Evolutionary conservation across 2,888 invertebrate genomes (phyloP).

Genomic region (Aplocera efformata): DNA sequence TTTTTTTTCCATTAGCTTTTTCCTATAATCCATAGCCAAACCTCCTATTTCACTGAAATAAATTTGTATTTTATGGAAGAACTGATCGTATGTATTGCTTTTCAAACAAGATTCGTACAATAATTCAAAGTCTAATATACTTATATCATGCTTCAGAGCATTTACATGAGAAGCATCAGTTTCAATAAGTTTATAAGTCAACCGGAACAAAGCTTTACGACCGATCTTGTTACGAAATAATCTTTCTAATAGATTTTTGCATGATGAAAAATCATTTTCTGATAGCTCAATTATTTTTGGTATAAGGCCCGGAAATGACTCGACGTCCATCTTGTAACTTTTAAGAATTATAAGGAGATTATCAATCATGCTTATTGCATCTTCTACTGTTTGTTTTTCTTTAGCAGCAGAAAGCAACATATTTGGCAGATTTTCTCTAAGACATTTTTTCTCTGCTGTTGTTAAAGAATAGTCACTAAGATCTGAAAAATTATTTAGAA

Average conservation of each 20-base stretch:
- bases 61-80: slow-evolving; percentile 41
- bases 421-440: slow-evolving; percentile 32
- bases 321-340: slow-evolving; percentile 35
- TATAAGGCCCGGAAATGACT: slow-evolving; percentile 32
- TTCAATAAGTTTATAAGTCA: slow-evolving; percentile 40
- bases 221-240: slow-evolving; percentile 42
- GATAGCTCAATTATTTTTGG: slow-evolving; percentile 33
- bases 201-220: slow-evolving; percentile 43
- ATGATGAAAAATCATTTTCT: slow-evolving; percentile 26
- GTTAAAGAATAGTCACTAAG: slow-evolving; percentile 45
- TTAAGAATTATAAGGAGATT: slow-evolving; percentile 40
- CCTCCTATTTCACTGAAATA: slow-evolving; percentile 52
- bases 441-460: slow-evolving; percentile 32
- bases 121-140: slow-evolving; percentile 28
- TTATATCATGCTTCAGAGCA: slow-evolving; percentile 47
- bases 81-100: slow-evolving; percentile 27
- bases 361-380: slow-evolving; percentile 22
- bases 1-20: slow-evolving; percentile 15
- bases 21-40: slow-evolving; percentile 30
- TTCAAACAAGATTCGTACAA: slow-evolving; percentile 19
- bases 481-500: slow-evolving; percentile 41
- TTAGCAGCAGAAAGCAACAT: slow-evolving; percentile 34
- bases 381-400: slow-evolving; percentile 16
- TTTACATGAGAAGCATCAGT: slow-evolving; percentile 52
- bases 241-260: slow-evolving; percentile 32